phyloP scores from a whole-genome alignment of 2,888 invertebrate genomes.

The Idaea aversata region DNA sequence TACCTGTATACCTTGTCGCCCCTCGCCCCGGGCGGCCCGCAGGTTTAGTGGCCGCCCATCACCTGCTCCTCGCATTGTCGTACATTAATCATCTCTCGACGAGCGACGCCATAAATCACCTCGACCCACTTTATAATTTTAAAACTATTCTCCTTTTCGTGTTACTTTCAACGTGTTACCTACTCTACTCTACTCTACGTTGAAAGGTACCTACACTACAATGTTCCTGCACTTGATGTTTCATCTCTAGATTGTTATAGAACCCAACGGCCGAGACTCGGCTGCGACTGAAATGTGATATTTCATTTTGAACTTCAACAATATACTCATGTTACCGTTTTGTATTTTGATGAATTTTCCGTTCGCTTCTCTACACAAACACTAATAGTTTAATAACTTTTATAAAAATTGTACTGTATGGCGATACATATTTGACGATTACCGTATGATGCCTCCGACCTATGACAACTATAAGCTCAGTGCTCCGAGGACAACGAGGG shows the following conservation, averaged over 20 bases:
- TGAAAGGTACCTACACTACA: no score
- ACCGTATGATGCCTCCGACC: not conserved
- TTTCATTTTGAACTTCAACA: not conserved
- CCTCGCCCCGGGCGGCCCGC: slow-evolving; percentile 14
- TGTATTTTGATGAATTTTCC: not conserved
- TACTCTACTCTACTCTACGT: not conserved
- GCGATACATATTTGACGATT: not conserved
- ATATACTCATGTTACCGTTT: not conserved
- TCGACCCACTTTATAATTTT: slow-evolving; percentile 36
- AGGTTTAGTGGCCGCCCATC: slow-evolving; percentile 10
- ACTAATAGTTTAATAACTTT: not conserved
- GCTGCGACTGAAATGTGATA: not conserved
- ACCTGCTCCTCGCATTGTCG: slow-evolving; percentile 17
- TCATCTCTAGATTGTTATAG: no score
- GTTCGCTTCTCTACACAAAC: not conserved
- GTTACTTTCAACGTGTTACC: slow-evolving; percentile 4
- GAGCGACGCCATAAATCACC: slow-evolving; percentile 36
- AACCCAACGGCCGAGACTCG: not conserved
- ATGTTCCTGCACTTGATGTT: no score
- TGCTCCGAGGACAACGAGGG: no score
- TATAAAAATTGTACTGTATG: not conserved
- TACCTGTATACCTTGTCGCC: slow-evolving; percentile 5
- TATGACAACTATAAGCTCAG: no score
- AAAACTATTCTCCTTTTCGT: slow-evolving; percentile 33
- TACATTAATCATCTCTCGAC: slow-evolving; percentile 27